Evolutionary conservation across 2,797 vertebrate genomes (phyloP).

Genomic region (Carduelis carduelis): DNA sequence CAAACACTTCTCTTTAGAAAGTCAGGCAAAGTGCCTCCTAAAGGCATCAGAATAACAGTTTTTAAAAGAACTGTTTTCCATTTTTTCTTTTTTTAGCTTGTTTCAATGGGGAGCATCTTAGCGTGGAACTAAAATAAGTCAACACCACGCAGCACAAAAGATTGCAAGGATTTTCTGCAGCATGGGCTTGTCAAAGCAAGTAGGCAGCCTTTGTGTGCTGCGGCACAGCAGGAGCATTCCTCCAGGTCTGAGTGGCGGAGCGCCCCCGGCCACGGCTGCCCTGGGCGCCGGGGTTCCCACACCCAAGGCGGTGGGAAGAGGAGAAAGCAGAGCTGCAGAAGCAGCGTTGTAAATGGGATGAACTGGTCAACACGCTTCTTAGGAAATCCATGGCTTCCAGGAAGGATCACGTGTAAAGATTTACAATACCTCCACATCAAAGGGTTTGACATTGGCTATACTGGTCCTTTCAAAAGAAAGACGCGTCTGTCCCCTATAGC

Average conservation of each 20-base stretch:
- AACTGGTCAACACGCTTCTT: background rate
- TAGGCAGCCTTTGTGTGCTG: conserved; percentile 35
- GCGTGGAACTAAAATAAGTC: background rate
- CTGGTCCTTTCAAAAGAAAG: conserved; percentile 1
- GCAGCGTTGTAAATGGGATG: conserved; percentile 35
- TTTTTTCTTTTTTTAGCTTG: background rate
- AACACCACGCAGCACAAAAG: conserved; percentile 53
- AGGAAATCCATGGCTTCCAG: conserved; percentile 20
- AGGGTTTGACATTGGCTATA: background rate
- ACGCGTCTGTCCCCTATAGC: background rate
- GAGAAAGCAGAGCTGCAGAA: conserved; percentile 1
- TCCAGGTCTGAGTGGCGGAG: background rate
- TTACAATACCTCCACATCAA: conserved; percentile 52
- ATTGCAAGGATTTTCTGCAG: conserved; percentile 51
- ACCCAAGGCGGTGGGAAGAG: conserved; percentile 30
- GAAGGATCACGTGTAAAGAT: conserved; percentile 30
- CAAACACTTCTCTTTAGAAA: background rate
- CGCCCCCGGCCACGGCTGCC: background rate
- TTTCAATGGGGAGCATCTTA: conserved; percentile 24
- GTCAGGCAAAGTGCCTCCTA: background rate
- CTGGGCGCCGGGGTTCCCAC: conserved; percentile 15
- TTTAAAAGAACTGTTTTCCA: background rate
- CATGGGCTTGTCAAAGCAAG: conserved; percentile 55
- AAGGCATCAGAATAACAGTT: background rate
- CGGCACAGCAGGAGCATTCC: background rate